Percentiles rank a stretch among this genome's conserved stretches.
Evolutionary conservation across 2,888 invertebrate species (phyloP).

Genomic region (Peribatodes rhomboidaria): DNA sequence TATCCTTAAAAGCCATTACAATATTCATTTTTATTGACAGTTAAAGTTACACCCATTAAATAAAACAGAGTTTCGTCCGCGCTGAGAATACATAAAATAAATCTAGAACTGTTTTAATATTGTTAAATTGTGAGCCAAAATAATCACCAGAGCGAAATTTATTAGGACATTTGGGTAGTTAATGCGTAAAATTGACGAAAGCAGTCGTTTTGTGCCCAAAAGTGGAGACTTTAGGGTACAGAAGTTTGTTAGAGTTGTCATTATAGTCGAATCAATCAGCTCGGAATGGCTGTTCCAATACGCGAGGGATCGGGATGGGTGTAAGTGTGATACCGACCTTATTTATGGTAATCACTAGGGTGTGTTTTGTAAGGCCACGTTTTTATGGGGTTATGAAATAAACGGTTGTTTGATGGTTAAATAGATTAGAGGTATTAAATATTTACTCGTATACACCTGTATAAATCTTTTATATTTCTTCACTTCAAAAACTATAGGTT

Average conservation of each 20-base stretch:
- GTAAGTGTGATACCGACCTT: conserved; percentile 47
- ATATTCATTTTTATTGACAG: conserved; percentile 31
- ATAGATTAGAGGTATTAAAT: too few relatives aligned
- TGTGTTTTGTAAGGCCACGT: background rate
- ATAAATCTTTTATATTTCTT: too few relatives aligned
- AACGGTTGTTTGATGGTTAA: background rate
- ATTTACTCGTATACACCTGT: too few relatives aligned
- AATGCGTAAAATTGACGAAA: conserved; percentile 77
- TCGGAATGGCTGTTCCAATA: conserved; percentile 63
- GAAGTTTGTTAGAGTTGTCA: conserved; percentile 73
- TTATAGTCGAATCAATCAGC: conserved; percentile 81
- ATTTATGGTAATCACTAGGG: conserved; percentile 30
- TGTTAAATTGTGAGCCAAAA: conserved; percentile 68
- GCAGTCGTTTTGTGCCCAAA: conserved; percentile 60
- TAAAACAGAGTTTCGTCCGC: conserved; percentile 40
- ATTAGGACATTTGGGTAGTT: conserved; percentile 67
- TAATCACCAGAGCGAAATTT: conserved; percentile 73
- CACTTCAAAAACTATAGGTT: too few relatives aligned
- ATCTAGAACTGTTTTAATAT: conserved; percentile 60
- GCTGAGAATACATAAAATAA: conserved; percentile 65
- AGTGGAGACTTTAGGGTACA: conserved; percentile 43
- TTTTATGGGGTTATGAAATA: too few relatives aligned
- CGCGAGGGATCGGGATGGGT: conserved; percentile 57
- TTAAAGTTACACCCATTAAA: conserved; percentile 41
- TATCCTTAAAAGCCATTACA: too few relatives aligned